Evolutionary conservation across 2,113 vertebrate species (phyloP), one percentile per base, ranked within the genome.

Genomic region (Grammomys surdaster): DNA sequence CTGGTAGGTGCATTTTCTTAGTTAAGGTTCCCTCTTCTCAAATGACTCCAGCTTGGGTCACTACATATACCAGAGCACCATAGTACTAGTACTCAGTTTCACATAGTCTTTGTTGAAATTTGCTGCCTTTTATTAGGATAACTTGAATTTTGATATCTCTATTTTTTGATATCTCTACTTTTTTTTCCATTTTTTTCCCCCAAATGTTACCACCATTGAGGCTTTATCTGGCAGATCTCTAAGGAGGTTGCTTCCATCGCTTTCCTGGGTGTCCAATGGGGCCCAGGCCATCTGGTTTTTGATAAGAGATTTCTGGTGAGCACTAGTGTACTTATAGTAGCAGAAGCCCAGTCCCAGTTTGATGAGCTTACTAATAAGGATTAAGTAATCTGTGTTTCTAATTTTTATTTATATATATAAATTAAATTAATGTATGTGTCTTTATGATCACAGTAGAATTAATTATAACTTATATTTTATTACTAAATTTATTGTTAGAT

Each of bases 61-160:
- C 36, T 36, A 58, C 36, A 28, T 40, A 82, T 40, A 82, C 36
- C 75, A 33, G 26, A 26, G 3, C 3, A 84, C 54, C 69, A 9
- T 82, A 67, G 54, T 78, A 40, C 40, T 40, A 89, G 40, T 63
- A 17, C 5, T 90, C 17, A 43, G 0, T 88, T 95, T 51, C 46
- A 54, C 7, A 46, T 84, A 75, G 22, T 89, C 33, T 91, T 92
- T 72, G 70, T 92, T 72, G 70, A 85, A 43, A 54, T 40, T 40
- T 82, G 1, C 65, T 92, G 56, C 7, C 69, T 90, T 94, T 92
- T 75, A 43, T 84, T 97, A 86, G 69, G 60, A 33, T 91, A 85
- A 73, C 17, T 91, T 56, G 43, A n/a, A 28, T 69, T 92, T 94
- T 92, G 69, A 5, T 70, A 36, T 72, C 7, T 94, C 7, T 73